Base-by-base conservation (phyloP, 2,113 vertebrate genomes). In the Rhinopomastus cyanomelas region DNA sequence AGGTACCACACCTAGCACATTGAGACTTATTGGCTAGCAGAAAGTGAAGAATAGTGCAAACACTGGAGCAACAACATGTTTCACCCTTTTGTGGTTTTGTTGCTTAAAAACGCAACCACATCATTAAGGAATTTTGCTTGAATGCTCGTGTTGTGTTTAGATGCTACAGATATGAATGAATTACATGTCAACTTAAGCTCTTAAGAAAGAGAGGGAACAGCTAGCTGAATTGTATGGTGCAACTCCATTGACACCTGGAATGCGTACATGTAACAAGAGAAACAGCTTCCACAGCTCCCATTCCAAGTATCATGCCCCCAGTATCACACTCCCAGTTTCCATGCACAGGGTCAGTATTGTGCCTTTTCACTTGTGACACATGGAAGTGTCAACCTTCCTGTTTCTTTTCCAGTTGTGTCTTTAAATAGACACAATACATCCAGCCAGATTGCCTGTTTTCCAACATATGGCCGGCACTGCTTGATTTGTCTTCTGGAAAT, bases 361-460 rank as follows among this genome's bases (percentile, higher is more conserved):
- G 78, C 36, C 21, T 89, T 89, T 77, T 89, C 66, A 67, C 73
- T 92, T 44, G 32, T 84, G 80, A 82, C 10, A 32, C 64, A 74
- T 73, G 81, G 53, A 88, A 90, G 86, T 59, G 64, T 72, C 89
- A 87, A 81, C 91, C 66, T 92, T 89, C 52, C 76, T 37, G 42
- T 78, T 91, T 83, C 85, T 82, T 84, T 95, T 95, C 87, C 73
- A 90, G 46, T 87, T 80, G 15, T 26, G 46, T 67, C 87, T 91
- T 96, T 87, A 96, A 94, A 95, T 89, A 95, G 81, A 79, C 67
- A 69, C 74, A 78, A 85, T 76, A 48, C 57, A 53, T 68, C 39
- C 59, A 86, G 55, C 44, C 88, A 92, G 65, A 85, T 69, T 94
- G 92, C 66, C 69, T 84, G 48, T 96, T 96, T 96, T 92, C 84